Evolutionary conservation across 2,888 invertebrate species (phyloP), one percentile per base, ranked within the genome.

Genomic region (Nowickia ferox): DNA sequence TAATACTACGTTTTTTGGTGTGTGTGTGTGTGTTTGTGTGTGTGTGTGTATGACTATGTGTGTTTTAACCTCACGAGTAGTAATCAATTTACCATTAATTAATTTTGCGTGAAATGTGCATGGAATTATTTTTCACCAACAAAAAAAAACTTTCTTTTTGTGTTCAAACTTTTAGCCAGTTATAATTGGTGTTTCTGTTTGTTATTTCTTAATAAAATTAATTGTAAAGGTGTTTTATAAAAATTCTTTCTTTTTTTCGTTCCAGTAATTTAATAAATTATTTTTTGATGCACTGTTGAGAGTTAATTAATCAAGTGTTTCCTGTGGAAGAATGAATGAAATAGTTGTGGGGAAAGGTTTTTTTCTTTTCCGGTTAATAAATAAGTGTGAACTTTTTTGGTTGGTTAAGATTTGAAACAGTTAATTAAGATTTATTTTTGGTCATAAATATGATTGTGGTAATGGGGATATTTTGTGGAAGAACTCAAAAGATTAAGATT

Each of bases 1-100:
- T 11, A 13, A 3, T 19, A 10, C 2, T 63, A 46, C 9, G n/a
- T 51, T 53, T 53, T 3, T 13, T 11, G 5, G 46, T 30, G 15
- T 10, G n/a, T n/a, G 1, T n/a, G 6, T 9, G 9, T 3, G 15
- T 46, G 63, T 19, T 6, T 42, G 22, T 66, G 15, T 46, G 38
- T 22, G 48, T 51, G n/a, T 17, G 15, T 65, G 11, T 65, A 38
- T 46, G 15, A 42, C 42, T 44, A 9, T 65, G 22, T 55, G 11
- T 42, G 38, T 48, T 59, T 68, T 57, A 72, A 30, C 30, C 51
- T 22, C 57, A 38, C 74, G 11, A 74, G 74, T 74, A 19, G 61
- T 82, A 85, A 82, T 85, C 85, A 85, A 85, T 85, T 81, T 85
- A 78, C 78, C 78, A 78, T 85, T 85, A 82, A 85, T 81, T 82